These are phyloP conservation scores for Macropis europaea DNA, from an alignment of 2,888 invertebrate genomes.

Conservation along the genomic window DNA sequence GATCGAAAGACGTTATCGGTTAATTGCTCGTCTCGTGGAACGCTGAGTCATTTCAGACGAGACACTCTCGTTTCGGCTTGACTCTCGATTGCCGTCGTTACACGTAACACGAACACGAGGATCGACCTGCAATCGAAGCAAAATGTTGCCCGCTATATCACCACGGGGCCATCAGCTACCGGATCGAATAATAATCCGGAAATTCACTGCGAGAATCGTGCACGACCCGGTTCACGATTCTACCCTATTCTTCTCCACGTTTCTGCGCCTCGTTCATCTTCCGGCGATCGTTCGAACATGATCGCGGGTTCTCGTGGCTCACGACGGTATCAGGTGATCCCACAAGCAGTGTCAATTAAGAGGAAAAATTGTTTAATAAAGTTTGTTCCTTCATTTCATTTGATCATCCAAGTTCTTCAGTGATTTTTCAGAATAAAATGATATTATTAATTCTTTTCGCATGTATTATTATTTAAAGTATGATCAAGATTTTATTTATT, in stretches of 20 bases:
- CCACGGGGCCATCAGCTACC: neutral
- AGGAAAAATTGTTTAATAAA: too few relatives aligned
- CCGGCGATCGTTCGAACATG: too few relatives aligned
- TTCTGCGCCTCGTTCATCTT: too few relatives aligned
- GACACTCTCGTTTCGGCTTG: conserved; percentile 24
- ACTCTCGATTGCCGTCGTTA: conserved; percentile 38
- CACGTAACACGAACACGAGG: conserved; percentile 15
- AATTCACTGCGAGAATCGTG: conserved; percentile 15
- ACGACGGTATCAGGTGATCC: too few relatives aligned
- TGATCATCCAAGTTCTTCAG: too few relatives aligned
- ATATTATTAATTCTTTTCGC: too few relatives aligned
- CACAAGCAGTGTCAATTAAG: too few relatives aligned
- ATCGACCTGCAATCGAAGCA: conserved; percentile 16
- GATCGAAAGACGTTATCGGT: conserved; percentile 50
- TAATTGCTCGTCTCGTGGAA: conserved; percentile 41
- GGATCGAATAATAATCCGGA: conserved; percentile 44
- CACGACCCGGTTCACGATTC: neutral
- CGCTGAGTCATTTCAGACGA: conserved; percentile 32
- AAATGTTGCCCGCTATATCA: conserved; percentile 13
- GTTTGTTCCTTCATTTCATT: too few relatives aligned
- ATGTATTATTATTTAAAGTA: too few relatives aligned
- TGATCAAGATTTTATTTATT: too few relatives aligned
- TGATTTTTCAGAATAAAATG: too few relatives aligned
- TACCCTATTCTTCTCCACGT: conserved; percentile 17
- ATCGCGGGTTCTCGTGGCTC: too few relatives aligned